phyloP scores from a whole-genome alignment of 2,888 invertebrate genomes.

The Acrocera orbiculus region DNA sequence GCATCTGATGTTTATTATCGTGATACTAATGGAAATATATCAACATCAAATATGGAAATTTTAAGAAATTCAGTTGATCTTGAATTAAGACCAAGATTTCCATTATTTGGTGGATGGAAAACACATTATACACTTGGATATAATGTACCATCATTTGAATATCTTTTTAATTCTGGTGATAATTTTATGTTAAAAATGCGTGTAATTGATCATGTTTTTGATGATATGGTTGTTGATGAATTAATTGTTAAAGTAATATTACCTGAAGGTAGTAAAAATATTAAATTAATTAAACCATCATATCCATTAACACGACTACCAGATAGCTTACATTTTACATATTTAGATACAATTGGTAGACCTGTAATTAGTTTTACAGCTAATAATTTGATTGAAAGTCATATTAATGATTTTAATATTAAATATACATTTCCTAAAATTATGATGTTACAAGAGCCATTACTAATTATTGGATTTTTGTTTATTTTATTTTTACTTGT shows the following conservation, averaged over 20 bases:
- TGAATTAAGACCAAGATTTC: conserved; percentile 91
- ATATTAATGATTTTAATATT: conserved; percentile 86
- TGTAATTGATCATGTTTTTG: conserved; percentile 89
- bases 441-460: conserved; percentile 82
- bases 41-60: conserved; percentile 81
- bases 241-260: conserved; percentile 74
- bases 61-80: conserved; percentile 86
- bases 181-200: conserved; percentile 80
- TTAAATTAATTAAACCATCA: conserved; percentile 65
- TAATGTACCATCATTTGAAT: conserved; percentile 94
- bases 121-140: conserved; percentile 93
- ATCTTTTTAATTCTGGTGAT: conserved; percentile 64
- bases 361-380: conserved; percentile 70
- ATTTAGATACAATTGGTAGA: conserved; percentile 86
- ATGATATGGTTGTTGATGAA: conserved; percentile 91
- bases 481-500: conserved; percentile 79
- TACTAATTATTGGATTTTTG: conserved; percentile 73
- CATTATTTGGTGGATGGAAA: conserved; percentile 97
- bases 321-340: conserved; percentile 73
- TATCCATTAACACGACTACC: conserved; percentile 57
- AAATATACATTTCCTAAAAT: conserved; percentile 74
- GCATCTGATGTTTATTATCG: conserved; percentile 89
- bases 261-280: conserved; percentile 79
- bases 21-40: conserved; percentile 98
- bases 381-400: conserved; percentile 82